Conservation (phyloP, 2,888 invertebrate genomes). For the Plebejus melissa region DNA sequence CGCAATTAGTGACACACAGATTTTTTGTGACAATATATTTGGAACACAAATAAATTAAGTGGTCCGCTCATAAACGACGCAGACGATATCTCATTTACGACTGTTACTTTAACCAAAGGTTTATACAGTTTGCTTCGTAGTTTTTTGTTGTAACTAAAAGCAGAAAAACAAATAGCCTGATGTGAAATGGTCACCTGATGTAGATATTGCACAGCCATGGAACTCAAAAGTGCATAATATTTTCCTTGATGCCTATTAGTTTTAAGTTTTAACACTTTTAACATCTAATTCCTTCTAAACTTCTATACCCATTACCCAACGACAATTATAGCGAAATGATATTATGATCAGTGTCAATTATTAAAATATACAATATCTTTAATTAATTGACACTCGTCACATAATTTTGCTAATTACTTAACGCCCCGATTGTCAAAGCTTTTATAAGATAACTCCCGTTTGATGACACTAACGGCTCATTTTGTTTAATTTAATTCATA, state of each 20-base stretch:
- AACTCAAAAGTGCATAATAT: too few relatives aligned
- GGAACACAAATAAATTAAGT: conserved; percentile 32
- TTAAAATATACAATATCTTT: too few relatives aligned
- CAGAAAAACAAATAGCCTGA: neutral
- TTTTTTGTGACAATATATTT: conserved; percentile 46
- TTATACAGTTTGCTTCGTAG: neutral
- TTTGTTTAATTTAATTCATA: neutral
- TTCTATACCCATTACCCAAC: too few relatives aligned
- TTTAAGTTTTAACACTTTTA: too few relatives aligned
- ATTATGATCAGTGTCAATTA: too few relatives aligned
- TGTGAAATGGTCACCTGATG: neutral
- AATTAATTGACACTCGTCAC: neutral
- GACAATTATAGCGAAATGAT: too few relatives aligned
- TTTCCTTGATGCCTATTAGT: too few relatives aligned
- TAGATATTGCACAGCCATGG: neutral
- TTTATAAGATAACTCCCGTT: neutral
- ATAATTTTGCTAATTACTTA: neutral
- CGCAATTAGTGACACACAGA: conserved; percentile 67
- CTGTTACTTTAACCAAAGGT: conserved; percentile 6
- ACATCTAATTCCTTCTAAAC: too few relatives aligned
- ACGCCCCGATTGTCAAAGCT: neutral
- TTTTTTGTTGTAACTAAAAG: neutral
- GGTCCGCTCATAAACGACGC: conserved; percentile 27
- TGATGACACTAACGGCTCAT: conserved; percentile 8
- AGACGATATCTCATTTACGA: conserved; percentile 23